phyloP scores from a whole-genome alignment of 2,797 vertebrate genomes.

The Fistularia tabacaria region DNA sequence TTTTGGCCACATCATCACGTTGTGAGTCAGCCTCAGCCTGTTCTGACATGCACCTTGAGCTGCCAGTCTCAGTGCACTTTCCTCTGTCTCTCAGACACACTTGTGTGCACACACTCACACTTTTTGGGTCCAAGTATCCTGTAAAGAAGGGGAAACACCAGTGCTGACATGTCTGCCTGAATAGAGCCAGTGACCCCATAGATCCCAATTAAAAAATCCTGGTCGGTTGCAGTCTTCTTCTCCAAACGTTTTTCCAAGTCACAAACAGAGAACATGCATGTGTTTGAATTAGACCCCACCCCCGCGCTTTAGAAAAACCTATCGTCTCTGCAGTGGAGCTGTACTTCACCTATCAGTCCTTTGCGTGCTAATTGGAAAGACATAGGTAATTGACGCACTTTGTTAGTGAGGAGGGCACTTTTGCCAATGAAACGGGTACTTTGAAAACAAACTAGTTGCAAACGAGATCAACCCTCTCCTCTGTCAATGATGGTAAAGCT shows the following conservation, averaged over 20 bases:
- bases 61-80: constrained; percentile 65
- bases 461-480: constrained; percentile 54
- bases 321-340: constrained; percentile 44
- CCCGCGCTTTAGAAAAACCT: not conserved
- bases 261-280: constrained; percentile 14
- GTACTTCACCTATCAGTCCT: constrained; percentile 43
- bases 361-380: constrained; percentile 73
- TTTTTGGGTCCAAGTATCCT: constrained; percentile 48
- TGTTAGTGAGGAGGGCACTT: constrained; percentile 77
- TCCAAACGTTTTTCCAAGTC: constrained; percentile 27
- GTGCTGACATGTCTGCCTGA: constrained; percentile 23
- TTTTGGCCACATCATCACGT: constrained; percentile 72
- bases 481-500: constrained; percentile 39
- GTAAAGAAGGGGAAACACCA: constrained; percentile 34
- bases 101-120: constrained; percentile 5
- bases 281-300: constrained; percentile 11
- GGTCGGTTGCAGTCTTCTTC: constrained; percentile 21
- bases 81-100: constrained; percentile 23
- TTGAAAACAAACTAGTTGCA: constrained; percentile 65
- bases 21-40: constrained; percentile 74
- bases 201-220: constrained; percentile 44
- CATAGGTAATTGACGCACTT: constrained; percentile 76
- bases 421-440: constrained; percentile 80
- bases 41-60: constrained; percentile 75
- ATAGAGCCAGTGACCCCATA: constrained; percentile 32